Base-by-base conservation (phyloP, 2,113 vertebrate species). In the Odobenus rosmarus region DNA sequence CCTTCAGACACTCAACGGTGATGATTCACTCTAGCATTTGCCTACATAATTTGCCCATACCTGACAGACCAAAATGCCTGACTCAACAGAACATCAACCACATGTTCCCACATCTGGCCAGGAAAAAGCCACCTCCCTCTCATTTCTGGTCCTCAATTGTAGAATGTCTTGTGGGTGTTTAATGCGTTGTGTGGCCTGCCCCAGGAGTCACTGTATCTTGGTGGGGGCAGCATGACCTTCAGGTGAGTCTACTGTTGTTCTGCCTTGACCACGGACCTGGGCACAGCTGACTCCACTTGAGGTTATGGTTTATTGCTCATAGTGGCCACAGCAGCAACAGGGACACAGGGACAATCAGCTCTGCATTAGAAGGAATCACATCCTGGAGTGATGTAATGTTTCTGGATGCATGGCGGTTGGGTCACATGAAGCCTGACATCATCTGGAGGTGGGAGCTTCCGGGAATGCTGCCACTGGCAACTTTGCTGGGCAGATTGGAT, bases 361-460 rank as follows among this genome's bases (percentile, higher is more conserved):
- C 57, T 21, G 59, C n/a, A 8, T 77, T 19, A 57, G 86, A 46
- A 51, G 90, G 64, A 74, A 16, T 90, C 72, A 69, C 19, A 21
- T 90, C 49, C 82, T 36, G 49, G 83, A 62, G 69, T 96, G 98
- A 97, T 1, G 24, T 88, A 55, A 88, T 14, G 61, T 64, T 97
- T 95, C 93, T 31, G 24, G 46, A 39, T 0, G 0, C 3, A 0
- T 33, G 84, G 49, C 39, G 15, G 82, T 36, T 33, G 18, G 82
- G 93, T 96, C 95, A 97, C 31, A 10, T n/a, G 93, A 92, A n/a
- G 31, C 71, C 77, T 97, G 89, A 92, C 64, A 36, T 95, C 89
- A 84, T 36, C 42, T 14, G 72, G 61, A 87, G 62, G 79, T 31
- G 55, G 80, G 76, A 84, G 76, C 79, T 87, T 97, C 96, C 13